Percentiles rank a stretch among this genome's conserved stretches.
Evolutionary conservation across 2,888 invertebrate genomes (phyloP).

Genomic region (Eristalinus sepulchralis): DNA sequence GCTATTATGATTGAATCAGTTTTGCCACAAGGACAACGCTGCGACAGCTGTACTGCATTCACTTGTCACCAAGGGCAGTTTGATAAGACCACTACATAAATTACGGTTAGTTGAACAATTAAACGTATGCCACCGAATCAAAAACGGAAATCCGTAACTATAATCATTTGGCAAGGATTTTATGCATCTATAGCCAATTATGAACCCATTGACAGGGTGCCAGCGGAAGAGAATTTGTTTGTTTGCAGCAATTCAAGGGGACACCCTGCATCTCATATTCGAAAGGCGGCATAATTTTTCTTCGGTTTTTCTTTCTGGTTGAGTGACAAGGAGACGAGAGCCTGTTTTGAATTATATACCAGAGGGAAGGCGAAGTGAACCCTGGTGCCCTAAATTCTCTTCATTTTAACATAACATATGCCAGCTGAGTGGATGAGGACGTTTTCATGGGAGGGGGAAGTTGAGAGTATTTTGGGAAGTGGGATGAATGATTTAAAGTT

Average conservation of each 20-base stretch:
- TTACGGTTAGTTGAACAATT: background rate
- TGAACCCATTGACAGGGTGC: slow-evolving; percentile 38
- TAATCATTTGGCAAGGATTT: slow-evolving; percentile 11
- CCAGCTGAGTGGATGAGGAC: slow-evolving; percentile 33
- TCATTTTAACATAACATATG: slow-evolving; percentile 50
- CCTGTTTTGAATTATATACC: slow-evolving; percentile 7
- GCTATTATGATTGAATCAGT: slow-evolving; percentile 59
- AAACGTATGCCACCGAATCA: slow-evolving; percentile 29
- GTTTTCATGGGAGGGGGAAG: slow-evolving; percentile 42
- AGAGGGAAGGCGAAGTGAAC: slow-evolving; percentile 36
- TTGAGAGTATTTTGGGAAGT: background rate
- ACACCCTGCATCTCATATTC: background rate
- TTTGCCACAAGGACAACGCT: slow-evolving; percentile 45
- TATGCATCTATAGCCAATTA: slow-evolving; percentile 37
- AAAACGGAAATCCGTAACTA: slow-evolving; percentile 11
- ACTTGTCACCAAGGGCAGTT: slow-evolving; percentile 45
- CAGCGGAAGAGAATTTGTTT: slow-evolving; percentile 7
- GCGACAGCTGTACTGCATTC: slow-evolving; percentile 56
- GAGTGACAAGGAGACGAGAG: slow-evolving; percentile 39
- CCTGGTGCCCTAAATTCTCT: slow-evolving; percentile 54
- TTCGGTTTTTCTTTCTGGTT: slow-evolving; percentile 19
- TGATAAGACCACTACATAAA: slow-evolving; percentile 30
- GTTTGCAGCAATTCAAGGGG: background rate
- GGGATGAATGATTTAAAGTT: slow-evolving; percentile 48
- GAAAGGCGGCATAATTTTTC: slow-evolving; percentile 52